Evolutionary conservation across 2,888 invertebrate species (phyloP), one percentile per base, ranked within the genome.

Genomic region (Danaus chrysippus): DNA sequence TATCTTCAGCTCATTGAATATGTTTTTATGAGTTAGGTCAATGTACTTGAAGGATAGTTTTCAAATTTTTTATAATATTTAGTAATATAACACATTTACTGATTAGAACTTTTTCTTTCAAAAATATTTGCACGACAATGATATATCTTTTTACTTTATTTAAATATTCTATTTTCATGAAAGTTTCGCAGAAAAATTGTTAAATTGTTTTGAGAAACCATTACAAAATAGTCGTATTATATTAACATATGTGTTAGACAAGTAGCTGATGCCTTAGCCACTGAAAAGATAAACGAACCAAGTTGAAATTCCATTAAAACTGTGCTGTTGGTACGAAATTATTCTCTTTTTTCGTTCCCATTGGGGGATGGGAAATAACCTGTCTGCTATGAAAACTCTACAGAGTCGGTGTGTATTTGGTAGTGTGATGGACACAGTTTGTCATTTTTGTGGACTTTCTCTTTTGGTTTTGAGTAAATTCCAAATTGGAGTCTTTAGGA

Each of bases 331-430:
- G 11, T 17, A 17, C 12, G 59, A 55, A 56, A 62, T 62, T 62
- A 62, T 58, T 55, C 59, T 55, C 19, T 56, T 62, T 59, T 56
- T 59, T 34, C n/a, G 19, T 43, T 42, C 41, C 46, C 62, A 54
- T 52, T 41, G 62, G 58, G 13, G 41, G 58, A 49, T 46, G 54
- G 55, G 55, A 58, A 62, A 62, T 58, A 58, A 62, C 55, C 55
- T 58, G 55, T 58, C 62, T 54, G 42, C 49, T 42, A 41, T 49
- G 11, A 17, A 49, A 49, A 49, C 17, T 11, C 49, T 49, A 49
- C 49, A 17, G 17, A 49, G 17, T 17, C 10, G 49, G 17, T 17
- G 17, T 49, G n/a, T 17, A 17, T 49, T 49, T 49, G 17, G 49
- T 17, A 49, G 15, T 49, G 49, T 49, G 49, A n/a, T 46, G 46